Percentiles rank a stretch among this genome's conserved stretches.
phyloP scores from a whole-genome alignment of 2,797 vertebrate genomes.

The Gila robusta region DNA sequence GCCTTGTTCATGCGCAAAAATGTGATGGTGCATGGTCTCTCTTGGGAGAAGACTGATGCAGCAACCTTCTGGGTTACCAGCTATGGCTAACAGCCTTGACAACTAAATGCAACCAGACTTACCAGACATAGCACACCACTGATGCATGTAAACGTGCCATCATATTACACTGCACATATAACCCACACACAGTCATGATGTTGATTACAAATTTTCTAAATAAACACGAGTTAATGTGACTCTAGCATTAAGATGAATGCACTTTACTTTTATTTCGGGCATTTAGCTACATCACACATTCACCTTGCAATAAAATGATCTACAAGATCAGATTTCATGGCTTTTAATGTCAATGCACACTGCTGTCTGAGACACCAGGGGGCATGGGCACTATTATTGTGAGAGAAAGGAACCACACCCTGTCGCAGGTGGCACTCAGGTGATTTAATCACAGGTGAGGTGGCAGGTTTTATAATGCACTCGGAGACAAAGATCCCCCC shows the following conservation, averaged over 20 bases:
- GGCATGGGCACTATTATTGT: slow-evolving; percentile 42
- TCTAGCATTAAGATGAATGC: neutral
- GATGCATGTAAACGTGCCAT: neutral
- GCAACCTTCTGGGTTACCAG: neutral
- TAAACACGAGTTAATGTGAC: neutral
- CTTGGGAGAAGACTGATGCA: neutral
- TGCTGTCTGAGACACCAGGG: slow-evolving; percentile 5
- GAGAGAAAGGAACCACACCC: slow-evolving; percentile 49
- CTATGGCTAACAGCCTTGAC: neutral
- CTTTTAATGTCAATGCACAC: slow-evolving; percentile 40
- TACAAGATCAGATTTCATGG: slow-evolving; percentile 30
- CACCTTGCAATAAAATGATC: slow-evolving; percentile 22
- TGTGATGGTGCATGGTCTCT: neutral
- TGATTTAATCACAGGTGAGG: slow-evolving; percentile 34
- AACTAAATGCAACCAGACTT: neutral
- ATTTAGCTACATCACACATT: slow-evolving; percentile 4
- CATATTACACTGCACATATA: neutral
- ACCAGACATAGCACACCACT: neutral
- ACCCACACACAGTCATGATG: neutral
- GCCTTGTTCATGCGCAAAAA: neutral
- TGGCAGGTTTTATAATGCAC: slow-evolving; percentile 13
- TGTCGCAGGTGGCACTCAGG: slow-evolving; percentile 32
- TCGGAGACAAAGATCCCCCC: slow-evolving; percentile 32
- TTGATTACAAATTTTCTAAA: slow-evolving; percentile 17
- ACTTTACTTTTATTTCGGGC: neutral